Base-by-base conservation (phyloP, 2,113 vertebrate species). In the Chionis minor region DNA sequence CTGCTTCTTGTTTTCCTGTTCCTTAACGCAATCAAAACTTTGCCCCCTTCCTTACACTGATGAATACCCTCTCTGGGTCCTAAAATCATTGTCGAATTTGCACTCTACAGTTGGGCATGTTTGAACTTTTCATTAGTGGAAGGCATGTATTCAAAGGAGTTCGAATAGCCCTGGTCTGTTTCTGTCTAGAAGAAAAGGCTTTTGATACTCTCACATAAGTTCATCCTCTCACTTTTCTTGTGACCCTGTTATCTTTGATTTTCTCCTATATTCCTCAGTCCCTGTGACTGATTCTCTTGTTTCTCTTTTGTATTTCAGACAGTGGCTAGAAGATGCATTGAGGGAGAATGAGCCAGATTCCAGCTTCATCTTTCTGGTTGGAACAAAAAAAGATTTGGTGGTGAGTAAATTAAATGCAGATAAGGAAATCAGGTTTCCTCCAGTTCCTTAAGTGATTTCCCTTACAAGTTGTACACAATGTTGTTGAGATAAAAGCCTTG, bases 341-440 rank as follows among this genome's bases (percentile, higher is more conserved):
- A 98, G 79, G 47, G 99, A 99, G 92, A 99, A 99, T 8, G 98
- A 99, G 38, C 98, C 98, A 5, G 94, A 96, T 35, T 98, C 98
- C 81, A 99, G 98, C 90, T 98, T 98, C 12, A 79, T 99, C 65
- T 99, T 99, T 96, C 97, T 99, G 18, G 98, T 99, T 74, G 99
- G 99, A 51, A 99, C 98, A 88, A 99, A 99, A 96, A 99, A 98
- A 93, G 99, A 99, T 96, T 97, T 99, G 58, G 86, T 99, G 97
- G 99, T 99, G 93, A 98, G 98, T 85, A 77, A 70, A 71, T 49
- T 44, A 65, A 84, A 70, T 40, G 16, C 26, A 45, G 69, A 74
- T 94, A 35, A 71, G 65, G 35, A 92, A 92, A 87, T 58, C 17
- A 7, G 16, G 54, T 91, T 92, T 93, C 27, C 20, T 16, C 32